Conservation (phyloP, 1,140 invertebrate genomes). For the Zeugodacus cucurbitae region DNA sequence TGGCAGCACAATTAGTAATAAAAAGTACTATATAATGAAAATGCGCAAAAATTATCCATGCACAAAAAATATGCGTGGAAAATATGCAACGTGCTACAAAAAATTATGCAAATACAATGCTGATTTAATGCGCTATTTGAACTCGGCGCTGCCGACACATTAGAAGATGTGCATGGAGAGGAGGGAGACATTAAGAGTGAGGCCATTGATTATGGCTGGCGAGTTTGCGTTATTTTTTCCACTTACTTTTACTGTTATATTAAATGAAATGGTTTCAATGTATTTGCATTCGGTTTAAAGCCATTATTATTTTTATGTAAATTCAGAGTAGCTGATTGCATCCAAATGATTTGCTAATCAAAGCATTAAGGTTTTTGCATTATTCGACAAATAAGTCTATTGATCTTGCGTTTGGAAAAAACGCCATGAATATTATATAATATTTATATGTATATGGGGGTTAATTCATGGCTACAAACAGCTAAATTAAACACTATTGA, state of each 20-base stretch:
- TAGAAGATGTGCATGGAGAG: background rate
- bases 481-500: no score
- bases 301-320: background rate
- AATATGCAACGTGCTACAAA: background rate
- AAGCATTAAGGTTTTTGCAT: background rate
- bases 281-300: background rate
- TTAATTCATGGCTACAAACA: background rate
- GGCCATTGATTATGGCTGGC: background rate
- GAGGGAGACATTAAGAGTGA: background rate
- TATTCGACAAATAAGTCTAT: background rate
- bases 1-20: background rate
- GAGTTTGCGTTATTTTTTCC: background rate
- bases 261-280: background rate
- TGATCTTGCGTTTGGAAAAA: background rate
- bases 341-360: background rate
- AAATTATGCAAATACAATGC: background rate
- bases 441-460: background rate
- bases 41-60: background rate
- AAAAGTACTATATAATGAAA: background rate
- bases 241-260: no score
- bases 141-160: background rate
- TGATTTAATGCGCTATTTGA: slow-evolving; percentile 21
- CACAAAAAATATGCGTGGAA: background rate
- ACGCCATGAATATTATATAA: background rate
- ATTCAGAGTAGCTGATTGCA: background rate